A percentile compares a stretch with the other conserved stretches of the same genome.
These are phyloP conservation scores for Smittia aterrima DNA, from an alignment of 2,888 invertebrate genomes.

Conservation along the genomic window DNA sequence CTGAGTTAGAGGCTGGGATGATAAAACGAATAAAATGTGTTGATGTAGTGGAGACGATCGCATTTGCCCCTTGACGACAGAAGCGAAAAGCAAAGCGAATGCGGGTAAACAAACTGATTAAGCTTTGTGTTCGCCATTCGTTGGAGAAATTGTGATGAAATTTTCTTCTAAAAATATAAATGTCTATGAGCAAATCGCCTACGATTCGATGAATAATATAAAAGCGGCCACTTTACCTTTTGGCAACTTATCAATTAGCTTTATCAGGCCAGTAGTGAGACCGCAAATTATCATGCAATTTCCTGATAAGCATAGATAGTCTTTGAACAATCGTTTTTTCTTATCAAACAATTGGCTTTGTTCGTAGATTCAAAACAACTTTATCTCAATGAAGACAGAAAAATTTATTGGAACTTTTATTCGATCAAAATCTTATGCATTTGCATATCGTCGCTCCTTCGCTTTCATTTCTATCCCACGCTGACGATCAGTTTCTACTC, in stretches of 20 bases:
- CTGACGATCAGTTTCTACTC: conserved; percentile 4
- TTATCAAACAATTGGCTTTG: too few species aligned
- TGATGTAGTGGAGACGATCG: background rate
- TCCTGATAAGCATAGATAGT: too few species aligned
- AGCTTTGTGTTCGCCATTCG: background rate
- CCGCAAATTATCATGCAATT: too few species aligned
- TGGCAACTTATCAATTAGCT: too few species aligned
- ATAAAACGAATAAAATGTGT: background rate
- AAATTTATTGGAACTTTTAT: too few species aligned
- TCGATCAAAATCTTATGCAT: background rate
- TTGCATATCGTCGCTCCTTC: conserved; percentile 33
- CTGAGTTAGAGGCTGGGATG: conserved; percentile 9
- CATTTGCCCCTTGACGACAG: conserved; percentile 17
- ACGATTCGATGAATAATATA: too few species aligned
- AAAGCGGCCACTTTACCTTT: too few species aligned
- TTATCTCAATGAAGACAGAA: too few species aligned
- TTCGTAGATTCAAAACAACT: too few species aligned
- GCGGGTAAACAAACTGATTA: conserved; percentile 21
- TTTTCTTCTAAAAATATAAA: background rate
- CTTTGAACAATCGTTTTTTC: too few species aligned
- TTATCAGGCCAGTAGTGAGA: too few species aligned
- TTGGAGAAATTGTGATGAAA: background rate
- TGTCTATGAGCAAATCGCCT: too few species aligned
- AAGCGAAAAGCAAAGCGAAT: background rate
- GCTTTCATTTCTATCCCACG: conserved; percentile 35